Base-by-base conservation (phyloP, 2,888 invertebrate species). In the Drosophila peninsularis region DNA sequence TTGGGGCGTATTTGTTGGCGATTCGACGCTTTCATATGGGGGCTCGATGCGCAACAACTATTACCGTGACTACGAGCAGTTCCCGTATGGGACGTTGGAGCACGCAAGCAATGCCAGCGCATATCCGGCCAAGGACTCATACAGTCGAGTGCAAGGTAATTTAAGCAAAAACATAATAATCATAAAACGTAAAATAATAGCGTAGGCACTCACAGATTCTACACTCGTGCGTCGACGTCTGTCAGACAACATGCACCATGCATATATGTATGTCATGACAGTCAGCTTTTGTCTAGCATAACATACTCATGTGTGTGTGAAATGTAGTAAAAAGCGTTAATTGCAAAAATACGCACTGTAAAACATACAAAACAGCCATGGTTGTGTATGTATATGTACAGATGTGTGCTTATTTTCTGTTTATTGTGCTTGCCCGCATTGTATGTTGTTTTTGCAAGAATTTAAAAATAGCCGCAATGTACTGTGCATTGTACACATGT, bases 61-160 rank as follows among this genome's bases (percentile, higher is more conserved):
- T 58, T 94, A 93, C 82, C 91, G 93, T 24, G 93, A 93, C 80
- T 94, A 93, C 82, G 94, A 94, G 74, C 93, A 93, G 73, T 93
- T 93, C 53, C 92, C 92, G 63, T 92, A 92, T 85, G 92, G 92
- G 34, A 90, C 92, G 36, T 72, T 92, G 63, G 92, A 92, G 69
- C 83, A 89, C 36, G 76, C 76, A 49, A 82, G 71, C 36, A 88
- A 71, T 53, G 80, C 80, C 24, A 88, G 74, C 54, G 61, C 90
- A 6, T 83, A 86, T 67, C 75, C 80, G 47, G 73, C 81, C 65
- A 92, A 91, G 81, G 92, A 92, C 75, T 90, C 91, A 36, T 92
- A 92, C 78, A 91, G 90, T 60, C 90, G 89, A 74, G 92, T 92
- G 65, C 91, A 92, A 92, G 92, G 92, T 92, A 91, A 75, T 70